Evolutionary conservation across 2,797 vertebrate species (phyloP), one percentile per base, ranked within the genome.

Genomic region (Novumbra hubbsi): DNA sequence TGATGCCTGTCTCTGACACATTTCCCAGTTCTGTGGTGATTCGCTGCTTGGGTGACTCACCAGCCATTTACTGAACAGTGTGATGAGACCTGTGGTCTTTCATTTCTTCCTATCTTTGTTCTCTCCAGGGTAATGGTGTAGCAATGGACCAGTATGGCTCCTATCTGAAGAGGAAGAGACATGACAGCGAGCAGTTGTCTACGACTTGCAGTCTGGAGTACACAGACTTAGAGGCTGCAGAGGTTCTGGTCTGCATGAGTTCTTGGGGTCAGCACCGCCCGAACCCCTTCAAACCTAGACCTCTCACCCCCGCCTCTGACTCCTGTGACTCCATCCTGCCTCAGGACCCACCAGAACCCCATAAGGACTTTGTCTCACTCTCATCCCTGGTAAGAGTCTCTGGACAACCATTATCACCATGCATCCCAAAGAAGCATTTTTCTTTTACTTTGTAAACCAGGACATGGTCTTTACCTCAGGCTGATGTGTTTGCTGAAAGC

Each of bases 231-330:
- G 98, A 99, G 85, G 98, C 98, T 0, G 97, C 97, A 0, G 96
- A 99, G 81, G 96, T 96, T 0, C 92, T 99, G 77, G 95, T 99
- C 81, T 99, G 96, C 67, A 99, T 99, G 98, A 98, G 98, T 80
- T 96, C 96, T 19, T 98, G 96, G 97, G 96, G 95, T 73, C 97
- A 96, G 80, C 3, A 73, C 62, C 16, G 76, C 81, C 78, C 76
- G 0, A 88, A 52, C 72, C 68, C 89, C 69, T 92, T 90, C 83
- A 97, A 96, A 88, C 91, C 95, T 80, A 92, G 98, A 71, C 97
- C 97, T 19, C 95, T 99, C 76, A 99, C 97, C 0, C 98, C 97
- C 0, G 96, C 96, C 19, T 98, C 97, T 0, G 98, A 99, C 86
- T 96, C 96, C 21, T 97, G 96, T 1, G 98, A 99, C 80, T 94